Evolutionary conservation across 2,797 vertebrate species (phyloP).

Genomic region (Enteromius paludinosus): DNA sequence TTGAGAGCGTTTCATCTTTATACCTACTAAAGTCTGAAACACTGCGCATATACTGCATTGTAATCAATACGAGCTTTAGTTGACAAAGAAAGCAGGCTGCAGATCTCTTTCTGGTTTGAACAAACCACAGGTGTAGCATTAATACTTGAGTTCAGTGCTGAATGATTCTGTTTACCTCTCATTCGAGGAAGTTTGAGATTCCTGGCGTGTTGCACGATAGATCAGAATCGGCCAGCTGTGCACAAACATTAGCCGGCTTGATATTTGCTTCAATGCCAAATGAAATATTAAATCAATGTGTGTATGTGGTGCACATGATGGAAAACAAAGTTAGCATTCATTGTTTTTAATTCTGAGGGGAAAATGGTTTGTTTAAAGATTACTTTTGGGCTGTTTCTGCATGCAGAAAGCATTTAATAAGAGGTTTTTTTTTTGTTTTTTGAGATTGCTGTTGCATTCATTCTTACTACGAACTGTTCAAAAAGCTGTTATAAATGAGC

Average conservation of each 20-base stretch:
- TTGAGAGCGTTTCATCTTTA: conserved; percentile 27
- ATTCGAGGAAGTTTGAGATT: not conserved
- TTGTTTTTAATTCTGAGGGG: not conserved
- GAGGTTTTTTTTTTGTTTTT: not conserved
- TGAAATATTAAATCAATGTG: not conserved
- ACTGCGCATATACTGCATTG: not conserved
- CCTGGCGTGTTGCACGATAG: conserved; percentile 2
- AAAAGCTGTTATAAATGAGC: not conserved
- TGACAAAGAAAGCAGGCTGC: not conserved
- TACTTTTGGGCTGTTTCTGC: not conserved
- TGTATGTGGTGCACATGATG: not conserved
- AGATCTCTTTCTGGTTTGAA: not conserved
- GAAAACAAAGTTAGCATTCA: not conserved
- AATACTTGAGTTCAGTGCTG: not conserved
- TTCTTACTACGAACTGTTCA: not conserved
- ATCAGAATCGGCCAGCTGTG: not conserved
- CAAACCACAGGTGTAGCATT: conserved; percentile 16
- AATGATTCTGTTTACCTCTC: conserved; percentile 18
- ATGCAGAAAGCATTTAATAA: not conserved
- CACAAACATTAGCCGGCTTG: not conserved
- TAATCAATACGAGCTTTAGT: conserved; percentile 20
- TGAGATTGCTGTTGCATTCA: too few relatives aligned
- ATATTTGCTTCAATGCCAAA: conserved; percentile 2
- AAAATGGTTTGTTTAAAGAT: not conserved
- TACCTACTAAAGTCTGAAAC: conserved; percentile 13